Base-by-base conservation (phyloP, 2,797 vertebrate genomes). In the Antrozous pallidus region DNA sequence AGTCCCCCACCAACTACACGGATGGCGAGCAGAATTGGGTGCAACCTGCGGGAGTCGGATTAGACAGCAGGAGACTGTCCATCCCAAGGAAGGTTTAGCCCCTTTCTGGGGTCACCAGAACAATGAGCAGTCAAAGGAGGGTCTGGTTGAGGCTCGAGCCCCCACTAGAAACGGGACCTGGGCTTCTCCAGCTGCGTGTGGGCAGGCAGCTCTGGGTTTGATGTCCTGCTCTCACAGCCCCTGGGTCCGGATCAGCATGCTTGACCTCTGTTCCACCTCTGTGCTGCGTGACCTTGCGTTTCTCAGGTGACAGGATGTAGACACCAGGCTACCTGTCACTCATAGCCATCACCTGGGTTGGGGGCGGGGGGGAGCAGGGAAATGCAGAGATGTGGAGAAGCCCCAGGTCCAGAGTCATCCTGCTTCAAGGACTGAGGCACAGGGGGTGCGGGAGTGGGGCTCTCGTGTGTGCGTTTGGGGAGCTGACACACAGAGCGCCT, bases 181-280 rank as follows among this genome's bases (percentile, higher is more conserved):
- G 49, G 47, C 75, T 42, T 6, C 56, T 13, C 28, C 5, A 49
- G 33, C 47, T 16, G 13, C 10, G 1, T 4, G 49, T 3, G 65
- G 38, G 14, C 51, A 10, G 6, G 24, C 18, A 0, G 0, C 47
- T 2, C 75, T 56, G 28, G 9, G 58, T 65, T 80, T 22, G 18
- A 9, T 1, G 2, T n/a, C 49, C 26, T 33, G 22, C 49, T 58
- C 45, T 8, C 7, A 17, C 0, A 1, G 38, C 67, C 31, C 10
- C 0, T 0, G 24, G 26, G 3, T 38, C 84, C 40, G 26, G 49
- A 8, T 31, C 8, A 28, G 28, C 14, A 13, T 40, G 38, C 70
- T 17, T 56, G 0, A 6, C 26, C 49, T 31, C 88, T 9, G 47
- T 1, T 24, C 49, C 26, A 5, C 17, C 47, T 65, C 71, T 16